phyloP scores from a whole-genome alignment of 2,113 vertebrate genomes.

The Vulpes ferrilata region DNA sequence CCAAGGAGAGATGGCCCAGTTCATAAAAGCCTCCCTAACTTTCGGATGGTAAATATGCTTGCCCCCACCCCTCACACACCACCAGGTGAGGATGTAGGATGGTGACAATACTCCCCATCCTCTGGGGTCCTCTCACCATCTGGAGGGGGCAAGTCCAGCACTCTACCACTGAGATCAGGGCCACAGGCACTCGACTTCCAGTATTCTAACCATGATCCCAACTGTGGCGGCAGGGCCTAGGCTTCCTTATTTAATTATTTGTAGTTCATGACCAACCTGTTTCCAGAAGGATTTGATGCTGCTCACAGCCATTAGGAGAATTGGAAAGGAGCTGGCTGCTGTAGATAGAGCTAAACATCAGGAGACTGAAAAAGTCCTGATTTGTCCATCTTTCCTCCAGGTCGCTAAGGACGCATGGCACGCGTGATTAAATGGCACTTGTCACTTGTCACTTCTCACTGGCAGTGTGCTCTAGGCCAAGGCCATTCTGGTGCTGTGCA shows the following conservation, averaged over 20 bases:
- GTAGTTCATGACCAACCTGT: neutral
- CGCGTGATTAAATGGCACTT: fast-evolving
- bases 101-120: no score
- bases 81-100: neutral
- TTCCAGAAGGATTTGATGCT: neutral
- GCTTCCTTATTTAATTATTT: neutral
- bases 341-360: fast-evolving
- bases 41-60: constrained; percentile 53
- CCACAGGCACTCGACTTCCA: neutral
- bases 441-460: neutral
- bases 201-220: fast-evolving
- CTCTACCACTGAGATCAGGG: fast-evolving
- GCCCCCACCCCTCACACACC: fast-evolving
- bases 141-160: neutral
- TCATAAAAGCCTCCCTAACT: constrained; percentile 83
- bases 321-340: neutral
- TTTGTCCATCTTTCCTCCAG: fast-evolving
- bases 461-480: neutral
- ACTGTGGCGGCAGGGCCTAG: fast-evolving
- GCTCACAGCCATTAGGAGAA: neutral
- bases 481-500: neutral
- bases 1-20: constrained; percentile 87
- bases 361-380: neutral
- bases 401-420: fast-evolving
- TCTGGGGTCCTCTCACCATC: neutral